phyloP scores from a whole-genome alignment of 2,113 vertebrate species.

The Nanger granti region DNA sequence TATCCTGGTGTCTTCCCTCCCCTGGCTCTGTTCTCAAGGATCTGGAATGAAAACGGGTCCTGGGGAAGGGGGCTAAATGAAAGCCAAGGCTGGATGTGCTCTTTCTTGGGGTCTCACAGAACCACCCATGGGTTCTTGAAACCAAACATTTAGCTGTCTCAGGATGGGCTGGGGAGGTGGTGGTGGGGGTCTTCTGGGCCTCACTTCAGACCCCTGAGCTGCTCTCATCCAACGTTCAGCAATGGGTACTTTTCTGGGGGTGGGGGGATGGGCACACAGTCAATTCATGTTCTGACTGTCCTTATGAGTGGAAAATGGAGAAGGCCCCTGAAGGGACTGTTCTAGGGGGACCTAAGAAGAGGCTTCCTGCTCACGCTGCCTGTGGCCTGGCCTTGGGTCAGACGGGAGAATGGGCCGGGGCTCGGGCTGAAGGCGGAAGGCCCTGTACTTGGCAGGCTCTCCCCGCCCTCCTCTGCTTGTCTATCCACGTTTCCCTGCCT shows the following conservation, averaged over 20 bases:
- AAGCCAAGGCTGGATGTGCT: neutral
- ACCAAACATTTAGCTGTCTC: neutral
- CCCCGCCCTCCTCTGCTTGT: neutral
- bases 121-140: neutral
- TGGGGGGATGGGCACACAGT: accelerated
- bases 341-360: neutral
- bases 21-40: neutral
- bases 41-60: neutral
- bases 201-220: accelerated
- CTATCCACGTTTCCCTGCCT: neutral
- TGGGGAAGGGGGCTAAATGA: neutral
- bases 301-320: neutral
- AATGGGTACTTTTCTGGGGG: neutral
- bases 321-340: neutral
- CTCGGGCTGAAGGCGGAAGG: neutral
- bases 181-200: neutral
- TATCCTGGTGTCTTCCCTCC: accelerated
- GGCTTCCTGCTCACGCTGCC: neutral
- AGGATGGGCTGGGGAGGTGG: neutral
- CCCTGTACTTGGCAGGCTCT: neutral
- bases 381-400: neutral
- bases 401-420: neutral
- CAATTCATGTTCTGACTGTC: neutral
- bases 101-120: neutral
- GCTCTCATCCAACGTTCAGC: accelerated